These are phyloP conservation scores for Macquaria ambigua DNA, from an alignment of 2,113 vertebrate genomes.

Conservation along the genomic window DNA sequence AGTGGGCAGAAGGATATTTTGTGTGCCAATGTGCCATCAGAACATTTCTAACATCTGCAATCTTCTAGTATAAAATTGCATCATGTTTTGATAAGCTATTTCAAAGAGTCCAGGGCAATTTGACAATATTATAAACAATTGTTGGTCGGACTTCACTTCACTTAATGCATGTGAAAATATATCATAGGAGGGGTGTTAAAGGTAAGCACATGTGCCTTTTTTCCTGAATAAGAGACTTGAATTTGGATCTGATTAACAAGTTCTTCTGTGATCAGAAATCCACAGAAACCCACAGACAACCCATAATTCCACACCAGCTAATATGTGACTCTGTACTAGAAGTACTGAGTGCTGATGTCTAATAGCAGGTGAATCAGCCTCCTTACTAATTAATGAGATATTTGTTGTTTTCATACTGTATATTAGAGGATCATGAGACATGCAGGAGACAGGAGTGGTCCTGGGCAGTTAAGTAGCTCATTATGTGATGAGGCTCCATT, in stretches of 20 bases:
- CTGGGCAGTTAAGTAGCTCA: constrained; percentile 64
- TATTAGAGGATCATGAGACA: constrained; percentile 59
- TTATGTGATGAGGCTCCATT: constrained; percentile 61
- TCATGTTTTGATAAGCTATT: not conserved
- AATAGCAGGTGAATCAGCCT: constrained; percentile 14
- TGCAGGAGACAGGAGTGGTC: constrained; percentile 64
- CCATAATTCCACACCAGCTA: not conserved
- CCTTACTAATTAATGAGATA: constrained; percentile 65
- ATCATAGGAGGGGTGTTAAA: not conserved
- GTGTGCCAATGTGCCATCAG: constrained; percentile 11
- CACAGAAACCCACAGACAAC: not conserved
- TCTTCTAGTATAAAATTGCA: not conserved
- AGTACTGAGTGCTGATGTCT: not conserved
- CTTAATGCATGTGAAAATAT: not conserved
- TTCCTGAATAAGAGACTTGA: not conserved
- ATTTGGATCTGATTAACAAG: not conserved
- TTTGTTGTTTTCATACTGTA: constrained; percentile 57
- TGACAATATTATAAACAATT: not conserved
- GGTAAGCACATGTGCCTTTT: not conserved
- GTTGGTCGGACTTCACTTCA: not conserved
- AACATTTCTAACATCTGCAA: constrained; percentile 18
- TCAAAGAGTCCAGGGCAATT: not conserved
- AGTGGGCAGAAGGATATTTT: constrained; percentile 40
- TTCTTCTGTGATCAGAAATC: not conserved
- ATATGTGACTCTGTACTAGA: not conserved